phyloP scores from a whole-genome alignment of 2,113 vertebrate species.

The Phaethon lepturus region DNA sequence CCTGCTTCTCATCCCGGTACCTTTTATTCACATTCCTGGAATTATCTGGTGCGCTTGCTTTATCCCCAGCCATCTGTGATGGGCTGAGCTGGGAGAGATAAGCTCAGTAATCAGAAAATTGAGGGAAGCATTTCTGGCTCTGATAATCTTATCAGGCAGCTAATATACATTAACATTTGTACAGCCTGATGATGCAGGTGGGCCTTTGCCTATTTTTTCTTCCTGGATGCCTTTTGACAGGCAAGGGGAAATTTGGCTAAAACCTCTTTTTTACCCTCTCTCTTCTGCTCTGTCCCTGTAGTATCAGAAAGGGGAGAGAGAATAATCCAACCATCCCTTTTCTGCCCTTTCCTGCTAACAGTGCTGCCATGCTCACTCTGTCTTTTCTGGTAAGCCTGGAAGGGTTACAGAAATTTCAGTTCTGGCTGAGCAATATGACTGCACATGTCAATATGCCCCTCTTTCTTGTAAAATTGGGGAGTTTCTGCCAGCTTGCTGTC shows the following conservation, averaged over 20 bases:
- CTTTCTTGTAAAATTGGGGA: neutral
- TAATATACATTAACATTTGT: conserved; percentile 69
- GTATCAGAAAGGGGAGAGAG: neutral
- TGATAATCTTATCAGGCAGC: conserved; percentile 72
- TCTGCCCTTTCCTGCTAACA: neutral
- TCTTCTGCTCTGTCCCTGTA: neutral
- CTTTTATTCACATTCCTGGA: conserved; percentile 63
- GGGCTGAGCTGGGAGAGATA: conserved; percentile 67
- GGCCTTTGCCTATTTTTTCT: conserved; percentile 27
- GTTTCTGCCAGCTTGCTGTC: neutral
- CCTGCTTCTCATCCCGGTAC: neutral
- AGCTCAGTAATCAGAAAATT: conserved; percentile 77
- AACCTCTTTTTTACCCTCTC: neutral
- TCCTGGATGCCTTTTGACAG: conserved; percentile 1
- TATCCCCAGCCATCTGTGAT: conserved; percentile 73
- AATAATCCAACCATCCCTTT: neutral
- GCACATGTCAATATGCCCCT: neutral
- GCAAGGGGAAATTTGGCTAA: neutral
- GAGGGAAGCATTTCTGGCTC: conserved; percentile 73
- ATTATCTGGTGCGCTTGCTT: conserved; percentile 53
- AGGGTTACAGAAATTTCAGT: neutral
- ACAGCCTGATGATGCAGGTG: conserved; percentile 49
- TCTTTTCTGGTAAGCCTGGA: neutral
- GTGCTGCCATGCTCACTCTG: neutral
- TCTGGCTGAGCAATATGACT: neutral